phyloP scores from a whole-genome alignment of 2,113 vertebrate species.

The Scomber japonicus region DNA sequence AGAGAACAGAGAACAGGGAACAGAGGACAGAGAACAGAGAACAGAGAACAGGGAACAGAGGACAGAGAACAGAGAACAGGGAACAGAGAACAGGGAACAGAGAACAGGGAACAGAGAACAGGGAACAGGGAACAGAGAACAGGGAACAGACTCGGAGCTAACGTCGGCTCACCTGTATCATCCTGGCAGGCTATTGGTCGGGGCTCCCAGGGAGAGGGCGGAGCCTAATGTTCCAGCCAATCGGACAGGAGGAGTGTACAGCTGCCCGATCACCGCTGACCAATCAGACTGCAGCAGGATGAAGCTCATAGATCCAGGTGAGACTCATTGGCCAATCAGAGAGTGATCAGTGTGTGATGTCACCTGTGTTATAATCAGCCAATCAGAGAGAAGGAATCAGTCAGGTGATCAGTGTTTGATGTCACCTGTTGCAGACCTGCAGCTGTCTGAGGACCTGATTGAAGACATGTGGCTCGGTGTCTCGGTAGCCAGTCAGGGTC shows the following conservation, averaged over 20 bases:
- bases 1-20: no score
- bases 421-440: slow-evolving; percentile 39
- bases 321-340: slow-evolving; percentile 7
- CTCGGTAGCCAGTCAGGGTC: slow-evolving; percentile 90
- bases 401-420: no score
- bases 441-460: slow-evolving; percentile 76
- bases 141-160: no score
- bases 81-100: no score
- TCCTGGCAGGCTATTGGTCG: slow-evolving; percentile 86
- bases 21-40: no score
- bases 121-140: no score
- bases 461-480: slow-evolving; percentile 97
- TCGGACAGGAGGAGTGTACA: slow-evolving; percentile 89
- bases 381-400: no score
- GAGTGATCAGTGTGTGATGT: no score
- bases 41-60: no score
- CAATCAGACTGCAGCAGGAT: slow-evolving; percentile 87
- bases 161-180: background rate
- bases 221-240: slow-evolving; percentile 77
- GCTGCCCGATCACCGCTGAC: slow-evolving; percentile 85
- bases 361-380: slow-evolving; percentile 4
- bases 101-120: no score
- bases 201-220: slow-evolving; percentile 88
- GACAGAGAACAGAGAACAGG: no score
- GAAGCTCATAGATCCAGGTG: slow-evolving; percentile 86